phyloP scores from a whole-genome alignment of 1,140 invertebrate species.

The Globodera rostochiensis region DNA sequence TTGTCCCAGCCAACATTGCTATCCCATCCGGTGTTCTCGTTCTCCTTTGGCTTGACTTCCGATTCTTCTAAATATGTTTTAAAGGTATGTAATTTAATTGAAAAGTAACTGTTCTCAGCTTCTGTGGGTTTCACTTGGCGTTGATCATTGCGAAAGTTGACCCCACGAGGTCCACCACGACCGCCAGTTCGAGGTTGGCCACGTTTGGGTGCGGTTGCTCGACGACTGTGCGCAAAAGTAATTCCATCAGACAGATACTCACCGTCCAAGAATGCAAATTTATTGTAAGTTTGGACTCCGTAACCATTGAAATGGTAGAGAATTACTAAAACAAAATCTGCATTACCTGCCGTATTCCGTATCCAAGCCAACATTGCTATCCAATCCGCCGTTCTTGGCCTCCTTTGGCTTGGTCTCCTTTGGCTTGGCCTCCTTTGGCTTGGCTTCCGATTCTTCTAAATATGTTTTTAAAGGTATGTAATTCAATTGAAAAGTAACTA shows the following conservation, averaged over 20 bases:
- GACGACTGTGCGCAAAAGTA: too few species aligned
- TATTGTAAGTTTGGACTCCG: conserved; percentile 29
- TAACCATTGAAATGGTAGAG: conserved; percentile 19
- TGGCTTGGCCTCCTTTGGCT: neutral
- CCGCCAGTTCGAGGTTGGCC: too few species aligned
- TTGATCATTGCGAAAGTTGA: neutral
- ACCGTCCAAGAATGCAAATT: conserved; percentile 31
- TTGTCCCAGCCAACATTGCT: conserved; percentile 6
- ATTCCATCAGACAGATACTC: too few species aligned
- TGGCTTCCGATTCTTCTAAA: neutral
- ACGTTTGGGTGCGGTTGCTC: too few species aligned
- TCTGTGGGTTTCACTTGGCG: neutral
- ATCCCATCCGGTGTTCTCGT: neutral
- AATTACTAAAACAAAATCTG: conserved; percentile 12
- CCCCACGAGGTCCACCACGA: neutral
- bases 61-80: neutral
- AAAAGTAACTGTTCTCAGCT: neutral
- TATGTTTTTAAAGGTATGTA: neutral
- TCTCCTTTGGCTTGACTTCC: neutral
- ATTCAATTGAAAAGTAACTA: neutral
- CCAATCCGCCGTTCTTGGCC: neutral
- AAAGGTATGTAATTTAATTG: neutral
- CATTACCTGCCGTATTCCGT: neutral
- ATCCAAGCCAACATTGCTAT: neutral
- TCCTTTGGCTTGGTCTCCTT: neutral